phyloP scores from a whole-genome alignment of 2,797 vertebrate genomes.

The Botia kubotai region DNA sequence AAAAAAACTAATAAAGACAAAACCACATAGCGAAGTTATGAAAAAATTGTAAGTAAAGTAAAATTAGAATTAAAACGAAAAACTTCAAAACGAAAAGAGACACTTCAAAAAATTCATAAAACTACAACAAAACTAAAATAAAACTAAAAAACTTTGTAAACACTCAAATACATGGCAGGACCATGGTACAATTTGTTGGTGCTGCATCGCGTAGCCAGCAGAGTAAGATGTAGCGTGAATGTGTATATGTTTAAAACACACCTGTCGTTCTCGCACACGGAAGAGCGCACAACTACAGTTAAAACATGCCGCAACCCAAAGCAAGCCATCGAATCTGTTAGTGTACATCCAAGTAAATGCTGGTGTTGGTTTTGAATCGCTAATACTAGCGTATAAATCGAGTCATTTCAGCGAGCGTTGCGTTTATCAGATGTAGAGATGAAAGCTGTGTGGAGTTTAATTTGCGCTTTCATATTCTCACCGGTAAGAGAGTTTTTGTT shows the following conservation, averaged over 20 bases:
- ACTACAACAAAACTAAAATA: no score
- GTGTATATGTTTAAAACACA: background rate
- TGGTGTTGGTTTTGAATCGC: background rate
- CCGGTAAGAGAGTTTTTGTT: slow-evolving; percentile 24
- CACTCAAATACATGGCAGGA: no score
- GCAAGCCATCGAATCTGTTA: background rate
- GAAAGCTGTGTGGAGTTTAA: slow-evolving; percentile 7
- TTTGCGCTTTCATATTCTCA: background rate
- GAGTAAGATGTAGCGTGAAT: no score
- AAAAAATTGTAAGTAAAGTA: no score
- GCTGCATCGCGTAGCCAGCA: no score
- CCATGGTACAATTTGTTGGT: no score
- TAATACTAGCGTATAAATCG: background rate
- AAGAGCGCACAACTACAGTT: background rate
- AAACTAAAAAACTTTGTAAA: no score
- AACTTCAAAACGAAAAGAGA: no score
- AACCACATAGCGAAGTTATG: no score
- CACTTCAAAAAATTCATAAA: no score
- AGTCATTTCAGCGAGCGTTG: background rate
- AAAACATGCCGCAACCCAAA: background rate
- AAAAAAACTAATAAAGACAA: no score
- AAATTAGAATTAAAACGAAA: no score
- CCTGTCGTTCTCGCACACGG: slow-evolving; percentile 15
- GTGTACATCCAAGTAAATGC: background rate
- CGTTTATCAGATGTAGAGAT: background rate